Percentiles rank a stretch among this genome's conserved stretches.
Conservation (phyloP, 1,140 invertebrate genomes). For the Heliconius nattereri region DNA sequence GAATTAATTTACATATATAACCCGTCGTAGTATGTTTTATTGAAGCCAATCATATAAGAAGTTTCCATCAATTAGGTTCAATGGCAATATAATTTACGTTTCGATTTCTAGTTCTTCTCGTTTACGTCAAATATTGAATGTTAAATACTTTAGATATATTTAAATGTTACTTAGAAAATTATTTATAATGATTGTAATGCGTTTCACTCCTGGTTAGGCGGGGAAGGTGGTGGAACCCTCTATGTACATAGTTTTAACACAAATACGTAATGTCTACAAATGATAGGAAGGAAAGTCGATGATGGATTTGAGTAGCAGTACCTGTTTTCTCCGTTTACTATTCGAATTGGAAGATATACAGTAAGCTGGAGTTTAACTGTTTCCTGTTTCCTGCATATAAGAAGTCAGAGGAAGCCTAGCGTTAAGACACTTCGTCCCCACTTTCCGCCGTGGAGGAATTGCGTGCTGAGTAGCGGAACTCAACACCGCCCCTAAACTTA, state of each 20-base stretch:
- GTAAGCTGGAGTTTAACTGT: no score
- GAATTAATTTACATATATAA: slow-evolving; percentile 15
- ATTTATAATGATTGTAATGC: no score
- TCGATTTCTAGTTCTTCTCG: slow-evolving; percentile 11
- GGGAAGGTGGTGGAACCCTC: background rate
- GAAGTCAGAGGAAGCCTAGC: no score
- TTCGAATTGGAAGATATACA: no score
- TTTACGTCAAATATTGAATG: background rate
- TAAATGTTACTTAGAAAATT: no score
- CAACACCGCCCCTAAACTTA: no score
- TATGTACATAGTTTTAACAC: background rate
- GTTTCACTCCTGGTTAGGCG: no score
- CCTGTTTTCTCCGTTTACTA: background rate
- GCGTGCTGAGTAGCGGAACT: no score
- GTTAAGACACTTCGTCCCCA: no score
- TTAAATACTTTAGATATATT: no score
- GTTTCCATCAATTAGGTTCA: slow-evolving; percentile 55
- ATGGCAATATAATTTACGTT: slow-evolving; percentile 57
- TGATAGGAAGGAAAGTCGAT: background rate
- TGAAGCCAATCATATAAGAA: slow-evolving; percentile 17
- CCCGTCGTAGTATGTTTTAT: slow-evolving; percentile 12
- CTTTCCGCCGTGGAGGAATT: no score
- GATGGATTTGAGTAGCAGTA: background rate
- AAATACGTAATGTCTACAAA: background rate
- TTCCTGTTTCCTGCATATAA: no score